phyloP scores from a whole-genome alignment of 2,888 invertebrate species.

The Napeogenes sylphis region DNA sequence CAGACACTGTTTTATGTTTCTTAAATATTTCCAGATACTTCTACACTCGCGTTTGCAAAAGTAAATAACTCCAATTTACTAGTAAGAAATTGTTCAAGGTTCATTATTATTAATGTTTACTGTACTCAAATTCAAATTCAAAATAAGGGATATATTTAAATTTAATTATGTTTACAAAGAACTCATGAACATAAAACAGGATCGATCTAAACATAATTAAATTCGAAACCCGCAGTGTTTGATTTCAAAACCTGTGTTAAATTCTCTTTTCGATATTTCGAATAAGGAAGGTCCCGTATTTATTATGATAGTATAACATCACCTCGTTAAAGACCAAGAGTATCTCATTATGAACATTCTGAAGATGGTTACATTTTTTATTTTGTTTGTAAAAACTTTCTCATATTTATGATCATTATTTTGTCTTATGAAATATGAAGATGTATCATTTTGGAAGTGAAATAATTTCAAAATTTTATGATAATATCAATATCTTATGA shows the following conservation, averaged over 20 bases:
- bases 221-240: background rate
- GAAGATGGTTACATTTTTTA: constrained; percentile 15
- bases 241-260: background rate
- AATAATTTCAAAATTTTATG: too few relatives aligned
- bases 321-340: constrained; percentile 20
- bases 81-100: too few relatives aligned
- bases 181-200: constrained; percentile 11
- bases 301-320: background rate
- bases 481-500: too few relatives aligned
- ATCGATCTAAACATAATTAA: constrained; percentile 15
- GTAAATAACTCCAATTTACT: too few relatives aligned
- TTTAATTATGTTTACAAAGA: too few relatives aligned
- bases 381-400: constrained; percentile 12
- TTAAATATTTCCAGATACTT: too few relatives aligned
- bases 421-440: background rate
- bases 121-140: too few relatives aligned
- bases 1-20: too few relatives aligned
- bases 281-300: background rate
- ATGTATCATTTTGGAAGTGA: too few relatives aligned
- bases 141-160: too few relatives aligned
- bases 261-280: background rate
- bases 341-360: constrained; percentile 24
- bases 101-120: too few relatives aligned
- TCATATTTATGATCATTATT: constrained; percentile 1
- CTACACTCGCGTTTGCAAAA: too few relatives aligned